These are phyloP conservation scores for Tenthredo distinguenda DNA, from an alignment of 2,888 invertebrate genomes.

Conservation along the genomic window DNA sequence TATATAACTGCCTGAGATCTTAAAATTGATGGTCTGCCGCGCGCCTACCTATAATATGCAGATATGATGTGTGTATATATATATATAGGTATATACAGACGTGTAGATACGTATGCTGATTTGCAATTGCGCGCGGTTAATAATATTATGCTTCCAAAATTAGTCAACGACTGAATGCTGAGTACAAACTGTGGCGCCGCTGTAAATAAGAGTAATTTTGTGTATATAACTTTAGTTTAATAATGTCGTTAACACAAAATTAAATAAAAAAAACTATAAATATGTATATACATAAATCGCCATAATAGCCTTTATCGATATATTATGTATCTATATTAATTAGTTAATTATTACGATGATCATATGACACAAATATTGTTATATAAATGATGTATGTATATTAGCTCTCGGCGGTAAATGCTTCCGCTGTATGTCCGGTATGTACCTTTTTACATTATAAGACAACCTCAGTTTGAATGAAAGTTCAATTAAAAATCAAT, in stretches of 20 bases:
- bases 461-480: constrained; percentile 58
- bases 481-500: constrained; percentile 63
- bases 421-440: constrained; percentile 58
- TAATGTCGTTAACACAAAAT: constrained; percentile 27
- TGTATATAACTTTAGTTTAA: constrained; percentile 29
- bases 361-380: constrained; percentile 37
- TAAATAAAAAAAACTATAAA: constrained; percentile 46
- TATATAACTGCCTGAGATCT: constrained; percentile 15
- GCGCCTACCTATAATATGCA: neutral
- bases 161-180: constrained; percentile 55
- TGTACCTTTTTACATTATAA: constrained; percentile 68
- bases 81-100: neutral
- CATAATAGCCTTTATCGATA: constrained; percentile 55
- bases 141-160: constrained; percentile 51
- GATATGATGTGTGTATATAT: neutral
- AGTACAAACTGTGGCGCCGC: constrained; percentile 54
- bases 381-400: constrained; percentile 49
- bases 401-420: constrained; percentile 52
- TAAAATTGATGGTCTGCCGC: constrained; percentile 22
- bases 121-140: neutral
- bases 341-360: constrained; percentile 40
- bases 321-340: constrained; percentile 49
- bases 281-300: constrained; percentile 50
- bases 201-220: constrained; percentile 39
- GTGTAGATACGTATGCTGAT: neutral